These are phyloP conservation scores for Bombus fervidus DNA, from an alignment of 1,140 invertebrate species.

Conservation along the genomic window DNA sequence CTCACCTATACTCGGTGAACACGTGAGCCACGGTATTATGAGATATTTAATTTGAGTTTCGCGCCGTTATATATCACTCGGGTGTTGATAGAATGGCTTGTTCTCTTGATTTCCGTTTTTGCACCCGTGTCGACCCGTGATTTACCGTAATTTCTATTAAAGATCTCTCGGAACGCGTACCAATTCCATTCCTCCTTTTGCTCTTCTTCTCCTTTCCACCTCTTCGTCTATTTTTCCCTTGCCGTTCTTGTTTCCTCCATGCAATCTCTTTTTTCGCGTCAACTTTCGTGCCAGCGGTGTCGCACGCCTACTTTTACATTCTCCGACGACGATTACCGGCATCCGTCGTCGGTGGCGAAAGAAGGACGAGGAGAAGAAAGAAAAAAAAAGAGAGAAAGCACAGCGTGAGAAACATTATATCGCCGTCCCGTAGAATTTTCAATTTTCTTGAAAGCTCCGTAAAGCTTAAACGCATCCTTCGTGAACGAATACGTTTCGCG, in stretches of 20 bases:
- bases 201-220: neutral
- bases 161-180: conserved; percentile 27
- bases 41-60: conserved; percentile 74
- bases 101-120: conserved; percentile 61
- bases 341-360: neutral
- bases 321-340: neutral
- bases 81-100: conserved; percentile 67
- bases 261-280: conserved; percentile 6
- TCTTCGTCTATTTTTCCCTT: neutral
- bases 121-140: conserved; percentile 41
- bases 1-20: conserved; percentile 37
- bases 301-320: conserved; percentile 3
- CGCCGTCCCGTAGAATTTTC: conserved; percentile 16
- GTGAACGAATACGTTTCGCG: neutral
- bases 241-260: neutral
- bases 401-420: conserved; percentile 17
- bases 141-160: conserved; percentile 60
- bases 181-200: neutral
- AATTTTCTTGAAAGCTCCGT: conserved; percentile 32
- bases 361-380: neutral
- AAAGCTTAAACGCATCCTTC: conserved; percentile 29
- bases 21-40: conserved; percentile 64
- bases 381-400: neutral
- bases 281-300: conserved; percentile 10
- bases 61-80: conserved; percentile 65